Evolutionary conservation across 2,113 vertebrate genomes (phyloP).

Genomic region (Ardeotis arabs): DNA sequence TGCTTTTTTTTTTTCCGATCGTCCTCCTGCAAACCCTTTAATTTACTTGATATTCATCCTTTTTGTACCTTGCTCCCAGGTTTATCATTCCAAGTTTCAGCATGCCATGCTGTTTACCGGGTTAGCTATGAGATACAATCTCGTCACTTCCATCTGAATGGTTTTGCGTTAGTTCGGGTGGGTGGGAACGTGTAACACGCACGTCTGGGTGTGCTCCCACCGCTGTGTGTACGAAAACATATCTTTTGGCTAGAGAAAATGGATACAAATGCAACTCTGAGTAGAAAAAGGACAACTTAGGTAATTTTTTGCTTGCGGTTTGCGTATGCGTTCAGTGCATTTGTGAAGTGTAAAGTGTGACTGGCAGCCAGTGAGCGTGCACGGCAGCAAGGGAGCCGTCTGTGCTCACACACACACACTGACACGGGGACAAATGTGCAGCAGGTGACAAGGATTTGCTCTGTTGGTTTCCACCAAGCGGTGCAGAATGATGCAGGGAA

Average conservation of each 20-base stretch:
- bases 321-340: accelerated
- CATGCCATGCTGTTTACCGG: background rate
- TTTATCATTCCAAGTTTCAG: background rate
- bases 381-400: accelerated
- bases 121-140: background rate
- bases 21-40: background rate
- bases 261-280: background rate
- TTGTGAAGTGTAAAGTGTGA: background rate
- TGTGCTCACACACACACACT: background rate
- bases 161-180: background rate
- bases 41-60: background rate
- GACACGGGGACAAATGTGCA: accelerated
- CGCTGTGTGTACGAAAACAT: background rate
- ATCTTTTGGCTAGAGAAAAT: background rate
- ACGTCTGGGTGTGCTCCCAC: background rate
- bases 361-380: accelerated
- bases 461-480: accelerated
- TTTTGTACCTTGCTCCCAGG: background rate
- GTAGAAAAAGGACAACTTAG: background rate
- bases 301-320: background rate
- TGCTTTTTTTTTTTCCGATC: background rate
- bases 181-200: background rate
- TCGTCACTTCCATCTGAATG: background rate
- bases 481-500: background rate
- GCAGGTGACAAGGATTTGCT: background rate